A percentile compares a stretch with the other conserved stretches of the same genome.
Conservation (phyloP, 2,888 invertebrate species). For the Unio pictorum region DNA sequence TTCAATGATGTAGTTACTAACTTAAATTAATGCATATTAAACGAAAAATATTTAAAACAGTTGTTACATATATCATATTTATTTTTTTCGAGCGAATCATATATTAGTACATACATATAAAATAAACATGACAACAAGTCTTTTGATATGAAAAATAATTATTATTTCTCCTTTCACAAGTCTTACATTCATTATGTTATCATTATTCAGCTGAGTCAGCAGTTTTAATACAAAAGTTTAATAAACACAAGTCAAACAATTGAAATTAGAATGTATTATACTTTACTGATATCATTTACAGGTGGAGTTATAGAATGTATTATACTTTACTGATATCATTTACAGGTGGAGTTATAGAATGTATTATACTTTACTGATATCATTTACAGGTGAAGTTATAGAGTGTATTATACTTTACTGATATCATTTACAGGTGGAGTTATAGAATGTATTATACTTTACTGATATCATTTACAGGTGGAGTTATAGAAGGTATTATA, state of each 20-base stretch:
- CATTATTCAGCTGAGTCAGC: not conserved
- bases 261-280: too few relatives aligned
- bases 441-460: slow-evolving; percentile 48
- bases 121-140: too few relatives aligned
- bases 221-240: not conserved
- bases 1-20: too few relatives aligned
- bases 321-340: not conserved
- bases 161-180: not conserved
- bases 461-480: slow-evolving; percentile 52
- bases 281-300: slow-evolving; percentile 19
- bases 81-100: too few relatives aligned
- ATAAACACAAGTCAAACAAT: not conserved
- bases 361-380: not conserved
- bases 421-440: slow-evolving; percentile 64
- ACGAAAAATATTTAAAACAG: too few relatives aligned
- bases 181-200: not conserved
- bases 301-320: slow-evolving; percentile 69
- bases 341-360: slow-evolving; percentile 70
- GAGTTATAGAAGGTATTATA: slow-evolving; percentile 65
- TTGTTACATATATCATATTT: too few relatives aligned
- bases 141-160: not conserved
- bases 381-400: slow-evolving; percentile 67
- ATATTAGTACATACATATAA: too few relatives aligned
- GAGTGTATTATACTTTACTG: slow-evolving; percentile 31
- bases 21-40: too few relatives aligned